Percentiles rank a stretch among this genome's conserved stretches.
These are phyloP conservation scores for Catajapyx aquilonaris DNA, from an alignment of 1,140 invertebrate species.

Conservation along the genomic window DNA sequence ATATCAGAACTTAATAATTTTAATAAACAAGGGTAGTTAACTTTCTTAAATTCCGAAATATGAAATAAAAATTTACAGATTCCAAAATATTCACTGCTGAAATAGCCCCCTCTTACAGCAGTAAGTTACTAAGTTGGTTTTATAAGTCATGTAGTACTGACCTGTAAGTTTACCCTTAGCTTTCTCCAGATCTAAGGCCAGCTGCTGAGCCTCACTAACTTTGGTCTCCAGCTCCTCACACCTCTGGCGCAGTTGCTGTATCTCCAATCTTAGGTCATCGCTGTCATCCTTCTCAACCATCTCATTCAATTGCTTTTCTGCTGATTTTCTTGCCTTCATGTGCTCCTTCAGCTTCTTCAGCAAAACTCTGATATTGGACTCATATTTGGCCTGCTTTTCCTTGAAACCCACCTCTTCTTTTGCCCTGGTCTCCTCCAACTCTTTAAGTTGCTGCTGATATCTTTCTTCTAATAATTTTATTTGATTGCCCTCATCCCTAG, in stretches of 20 bases:
- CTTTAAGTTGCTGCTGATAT: constrained; percentile 2
- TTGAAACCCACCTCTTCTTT: constrained; percentile 5
- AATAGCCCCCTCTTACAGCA: too few relatives aligned
- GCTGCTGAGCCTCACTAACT: constrained; percentile 13
- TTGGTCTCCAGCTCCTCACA: constrained; percentile 8
- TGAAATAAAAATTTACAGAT: too few relatives aligned
- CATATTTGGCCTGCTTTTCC: constrained; percentile 10
- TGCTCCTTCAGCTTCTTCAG: constrained; percentile 18
- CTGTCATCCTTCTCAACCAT: constrained; percentile 5
- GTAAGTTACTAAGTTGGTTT: too few relatives aligned
- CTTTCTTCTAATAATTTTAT: not conserved
- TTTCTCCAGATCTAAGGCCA: constrained; percentile 21
- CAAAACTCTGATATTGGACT: constrained; percentile 15
- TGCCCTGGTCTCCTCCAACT: constrained; percentile 5
- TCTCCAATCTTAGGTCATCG: not conserved
- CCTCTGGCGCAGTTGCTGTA: constrained; percentile 3
- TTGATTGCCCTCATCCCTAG: not conserved
- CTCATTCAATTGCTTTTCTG: constrained; percentile 17
- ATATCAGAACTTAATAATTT: too few relatives aligned
- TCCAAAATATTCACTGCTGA: too few relatives aligned
- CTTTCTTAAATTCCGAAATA: too few relatives aligned
- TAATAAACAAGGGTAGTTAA: too few relatives aligned
- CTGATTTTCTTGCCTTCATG: constrained; percentile 14
- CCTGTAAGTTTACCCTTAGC: constrained; percentile 23
- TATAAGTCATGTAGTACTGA: too few relatives aligned